phyloP scores from a whole-genome alignment of 1,140 invertebrate genomes.

The Batillaria attramentaria region DNA sequence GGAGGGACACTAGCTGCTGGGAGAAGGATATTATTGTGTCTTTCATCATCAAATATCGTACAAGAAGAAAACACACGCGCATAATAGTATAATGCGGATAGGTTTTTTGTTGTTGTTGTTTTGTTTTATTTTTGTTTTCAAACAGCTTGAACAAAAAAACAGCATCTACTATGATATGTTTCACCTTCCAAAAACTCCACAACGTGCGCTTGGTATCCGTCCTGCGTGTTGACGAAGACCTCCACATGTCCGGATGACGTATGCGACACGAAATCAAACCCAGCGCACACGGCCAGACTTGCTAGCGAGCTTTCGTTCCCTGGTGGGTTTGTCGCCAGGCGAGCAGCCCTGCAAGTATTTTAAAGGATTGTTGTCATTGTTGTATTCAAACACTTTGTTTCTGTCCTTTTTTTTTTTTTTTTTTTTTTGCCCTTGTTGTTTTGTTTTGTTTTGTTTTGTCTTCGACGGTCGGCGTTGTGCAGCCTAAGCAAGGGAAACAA shows the following conservation, averaged over 20 bases:
- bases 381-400: too few species aligned
- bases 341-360: constrained; percentile 33
- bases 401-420: too few species aligned
- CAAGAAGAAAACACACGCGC: background rate
- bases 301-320: constrained; percentile 23
- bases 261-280: constrained; percentile 39
- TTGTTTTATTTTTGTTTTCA: background rate
- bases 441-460: background rate
- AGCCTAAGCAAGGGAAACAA: background rate
- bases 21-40: background rate
- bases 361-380: background rate
- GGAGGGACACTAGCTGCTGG: background rate
- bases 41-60: background rate
- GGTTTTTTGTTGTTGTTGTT: too few species aligned
- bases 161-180: background rate
- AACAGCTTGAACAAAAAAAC: background rate
- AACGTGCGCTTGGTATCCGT: constrained; percentile 29
- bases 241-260: constrained; percentile 15
- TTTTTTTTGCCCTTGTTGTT: too few species aligned
- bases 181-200: constrained; percentile 28
- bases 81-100: background rate
- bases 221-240: constrained; percentile 42
- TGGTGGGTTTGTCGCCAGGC: background rate
- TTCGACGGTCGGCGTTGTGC: background rate
- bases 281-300: constrained; percentile 34